Evolutionary conservation across 2,113 vertebrate species (phyloP).

Genomic region (Hymenochirus boettgeri): DNA sequence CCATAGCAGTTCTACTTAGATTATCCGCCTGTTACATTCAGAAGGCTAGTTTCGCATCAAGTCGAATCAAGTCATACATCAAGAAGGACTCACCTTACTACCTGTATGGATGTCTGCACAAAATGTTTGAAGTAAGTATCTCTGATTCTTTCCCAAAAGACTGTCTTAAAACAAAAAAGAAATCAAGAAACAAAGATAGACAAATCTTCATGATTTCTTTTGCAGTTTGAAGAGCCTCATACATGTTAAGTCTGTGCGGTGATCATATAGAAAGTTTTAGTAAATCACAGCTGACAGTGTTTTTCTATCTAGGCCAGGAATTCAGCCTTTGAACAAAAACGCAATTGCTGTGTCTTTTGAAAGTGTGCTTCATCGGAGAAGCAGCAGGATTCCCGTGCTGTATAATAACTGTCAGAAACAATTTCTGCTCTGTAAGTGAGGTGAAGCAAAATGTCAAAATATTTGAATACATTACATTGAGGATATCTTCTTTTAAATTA

Average conservation of each 20-base stretch:
- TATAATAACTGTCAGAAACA: conserved; percentile 98
- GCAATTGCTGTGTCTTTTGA: conserved; percentile 77
- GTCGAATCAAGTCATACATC: not conserved
- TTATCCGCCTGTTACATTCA: conserved; percentile 11
- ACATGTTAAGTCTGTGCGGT: conserved; percentile 32
- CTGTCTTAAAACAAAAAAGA: conserved; percentile 1
- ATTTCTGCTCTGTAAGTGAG: conserved; percentile 98
- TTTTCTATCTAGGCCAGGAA: conserved; percentile 66
- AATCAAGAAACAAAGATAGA: not conserved
- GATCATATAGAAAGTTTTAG: conserved; percentile 38
- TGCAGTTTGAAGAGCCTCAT: conserved; percentile 33
- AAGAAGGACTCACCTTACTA: not conserved
- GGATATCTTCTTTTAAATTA: conserved; percentile 88
- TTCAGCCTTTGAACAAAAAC: conserved; percentile 78
- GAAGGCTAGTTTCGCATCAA: conserved; percentile 8
- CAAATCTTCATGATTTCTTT: conserved; percentile 24
- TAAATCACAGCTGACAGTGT: conserved; percentile 41
- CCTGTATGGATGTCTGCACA: not conserved
- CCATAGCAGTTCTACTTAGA: no score
- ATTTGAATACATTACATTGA: conserved; percentile 97
- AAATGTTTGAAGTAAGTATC: not conserved
- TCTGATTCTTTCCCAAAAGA: not conserved
- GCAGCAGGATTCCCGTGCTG: conserved; percentile 77
- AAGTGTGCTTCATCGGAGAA: conserved; percentile 74
- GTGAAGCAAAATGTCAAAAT: conserved; percentile 98